These are phyloP conservation scores for Trachythela sp. DNA, from an alignment of 64 coral and sea anemone genomes.

Conservation along the genomic window DNA sequence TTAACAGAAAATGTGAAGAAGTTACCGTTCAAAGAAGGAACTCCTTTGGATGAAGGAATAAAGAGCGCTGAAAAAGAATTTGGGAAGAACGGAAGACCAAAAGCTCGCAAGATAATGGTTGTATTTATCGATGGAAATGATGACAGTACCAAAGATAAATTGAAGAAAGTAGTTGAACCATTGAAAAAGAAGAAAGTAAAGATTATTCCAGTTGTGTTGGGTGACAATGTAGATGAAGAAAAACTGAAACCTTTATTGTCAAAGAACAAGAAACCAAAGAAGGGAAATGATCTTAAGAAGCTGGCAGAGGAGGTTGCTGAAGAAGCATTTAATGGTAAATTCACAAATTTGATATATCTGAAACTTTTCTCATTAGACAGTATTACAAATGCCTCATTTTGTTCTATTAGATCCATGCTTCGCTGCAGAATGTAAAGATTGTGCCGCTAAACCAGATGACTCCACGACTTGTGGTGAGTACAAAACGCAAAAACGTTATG, in stretches of 20 bases:
- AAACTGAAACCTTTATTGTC: constrained; percentile 56
- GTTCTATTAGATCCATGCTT: constrained; percentile 71
- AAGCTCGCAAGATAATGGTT: constrained; percentile 55
- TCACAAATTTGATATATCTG: neutral
- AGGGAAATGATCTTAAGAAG: constrained; percentile 36
- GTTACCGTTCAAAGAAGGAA: neutral
- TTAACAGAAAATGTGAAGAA: neutral
- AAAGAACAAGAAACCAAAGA: constrained; percentile 40
- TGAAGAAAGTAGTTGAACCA: constrained; percentile 14
- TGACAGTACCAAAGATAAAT: constrained; percentile 31
- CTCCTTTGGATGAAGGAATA: neutral
- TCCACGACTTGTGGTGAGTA: constrained; percentile 56
- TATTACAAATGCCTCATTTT: neutral
- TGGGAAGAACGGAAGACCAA: constrained; percentile 39
- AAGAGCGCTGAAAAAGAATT: constrained; percentile 50
- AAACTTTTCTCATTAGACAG: neutral
- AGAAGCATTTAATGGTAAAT: constrained; percentile 60
- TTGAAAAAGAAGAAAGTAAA: constrained; percentile 50
- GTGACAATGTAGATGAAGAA: constrained; percentile 41
- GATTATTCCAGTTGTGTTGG: constrained; percentile 67
- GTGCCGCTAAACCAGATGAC: constrained; percentile 57
- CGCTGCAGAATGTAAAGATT: constrained; percentile 62
- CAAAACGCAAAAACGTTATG: neutral
- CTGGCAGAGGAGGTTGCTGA: constrained; percentile 54
- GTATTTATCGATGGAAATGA: constrained; percentile 69